Evolutionary conservation across 2,113 vertebrate genomes (phyloP), one percentile per base, ranked within the genome.

Genomic region (Menidia beryllina): DNA sequence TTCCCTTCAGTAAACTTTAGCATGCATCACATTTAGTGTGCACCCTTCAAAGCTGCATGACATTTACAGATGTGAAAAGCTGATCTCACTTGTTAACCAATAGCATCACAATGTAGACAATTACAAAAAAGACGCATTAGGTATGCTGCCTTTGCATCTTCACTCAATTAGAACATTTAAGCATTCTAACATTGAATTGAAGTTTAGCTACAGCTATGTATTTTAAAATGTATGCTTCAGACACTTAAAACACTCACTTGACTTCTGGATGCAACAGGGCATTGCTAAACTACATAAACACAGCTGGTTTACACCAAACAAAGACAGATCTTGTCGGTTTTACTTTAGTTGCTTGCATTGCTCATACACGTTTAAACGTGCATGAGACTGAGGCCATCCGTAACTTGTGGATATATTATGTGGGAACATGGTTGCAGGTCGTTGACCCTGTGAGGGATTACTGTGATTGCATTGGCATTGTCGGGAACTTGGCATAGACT

Each of bases 391-490:
- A 39, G 72, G 30, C 57, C 5, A 47, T 69, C 34, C 49, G 23
- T 50, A 45, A 20, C 25, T 53, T 52, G 39, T 43, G 11, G 55
- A 39, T 59, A 27, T 69, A 50, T 49, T 77, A 70, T 70, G 59
- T 75, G 69, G 61, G 61, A 77, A 63, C 7, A 13, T 65, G 69
- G 77, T 64, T 26, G 43, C 68, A 21, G 79, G 72, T 79, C 71
- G 58, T 66, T 79, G 83, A 79, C 71, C 57, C 52, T 71, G 60
- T 41, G 38, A 66, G 53, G 74, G 83, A 86, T 86, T 88, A 89
- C 79, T 47, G 76, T 74, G 82, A 86, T 85, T 87, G 86, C 81
- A 84, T 89, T 88, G 85, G 86, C 85, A 83, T 52, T 60, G 78
- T 79, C 41, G 20, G 54, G 51, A 52, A 63, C 64, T 67, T 88